These are phyloP conservation scores for Eulemur coronatus DNA, from an alignment of 2,797 vertebrate genomes.

Conservation along the genomic window DNA sequence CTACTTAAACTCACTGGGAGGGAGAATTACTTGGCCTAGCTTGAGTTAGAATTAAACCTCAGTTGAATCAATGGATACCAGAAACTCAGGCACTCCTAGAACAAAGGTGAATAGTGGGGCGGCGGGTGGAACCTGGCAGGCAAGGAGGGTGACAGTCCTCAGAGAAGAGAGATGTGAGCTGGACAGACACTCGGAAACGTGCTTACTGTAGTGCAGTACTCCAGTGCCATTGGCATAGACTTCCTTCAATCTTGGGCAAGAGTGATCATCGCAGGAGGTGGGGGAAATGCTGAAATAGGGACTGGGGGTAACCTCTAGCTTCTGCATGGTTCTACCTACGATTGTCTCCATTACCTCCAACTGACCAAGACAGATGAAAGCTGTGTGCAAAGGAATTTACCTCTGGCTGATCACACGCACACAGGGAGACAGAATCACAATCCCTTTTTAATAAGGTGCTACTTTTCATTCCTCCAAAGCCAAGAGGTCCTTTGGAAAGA, in stretches of 20 bases:
- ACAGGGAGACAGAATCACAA: background rate
- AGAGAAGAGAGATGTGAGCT: background rate
- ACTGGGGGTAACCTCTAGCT: background rate
- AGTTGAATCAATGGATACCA: background rate
- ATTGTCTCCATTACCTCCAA: background rate
- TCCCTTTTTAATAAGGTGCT: background rate
- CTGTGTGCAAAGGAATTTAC: background rate
- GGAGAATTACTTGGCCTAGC: background rate
- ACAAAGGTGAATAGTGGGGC: background rate
- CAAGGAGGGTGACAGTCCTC: background rate
- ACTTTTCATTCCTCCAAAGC: slow-evolving; percentile 6
- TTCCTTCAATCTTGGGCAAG: background rate
- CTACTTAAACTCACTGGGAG: background rate
- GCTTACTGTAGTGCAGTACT: background rate
- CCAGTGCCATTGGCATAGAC: background rate
- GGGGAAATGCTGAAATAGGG: background rate
- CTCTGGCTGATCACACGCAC: background rate
- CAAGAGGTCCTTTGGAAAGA: background rate
- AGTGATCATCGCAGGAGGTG: background rate
- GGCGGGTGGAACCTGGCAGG: background rate
- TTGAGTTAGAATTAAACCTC: background rate
- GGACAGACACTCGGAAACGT: background rate
- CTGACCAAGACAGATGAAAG: background rate
- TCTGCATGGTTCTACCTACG: background rate
- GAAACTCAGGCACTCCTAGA: background rate